phyloP scores from a whole-genome alignment of 2,888 invertebrate species.

The Pecten maximus region DNA sequence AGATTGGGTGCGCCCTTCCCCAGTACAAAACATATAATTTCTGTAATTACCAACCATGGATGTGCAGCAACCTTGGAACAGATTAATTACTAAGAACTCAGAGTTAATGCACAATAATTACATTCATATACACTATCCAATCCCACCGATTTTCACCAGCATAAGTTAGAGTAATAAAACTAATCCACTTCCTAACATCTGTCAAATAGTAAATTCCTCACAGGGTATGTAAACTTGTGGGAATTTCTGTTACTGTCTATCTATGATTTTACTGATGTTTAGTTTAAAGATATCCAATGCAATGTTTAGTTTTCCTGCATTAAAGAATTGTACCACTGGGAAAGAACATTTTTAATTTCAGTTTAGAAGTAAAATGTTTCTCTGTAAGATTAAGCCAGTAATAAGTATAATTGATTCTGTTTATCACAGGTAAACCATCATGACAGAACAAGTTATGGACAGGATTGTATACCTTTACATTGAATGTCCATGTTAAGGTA shows the following conservation, averaged over 20 bases:
- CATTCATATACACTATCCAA: conserved; percentile 33
- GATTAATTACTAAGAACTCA: conserved; percentile 21
- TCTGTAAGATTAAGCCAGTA: no score
- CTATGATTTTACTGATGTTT: not conserved
- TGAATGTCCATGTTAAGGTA: no score
- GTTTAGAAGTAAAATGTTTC: no score
- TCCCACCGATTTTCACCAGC: not conserved
- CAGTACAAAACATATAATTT: not conserved
- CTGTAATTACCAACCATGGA: not conserved
- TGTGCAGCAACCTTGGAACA: conserved; percentile 32
- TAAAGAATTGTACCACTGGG: not conserved
- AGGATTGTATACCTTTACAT: no score
- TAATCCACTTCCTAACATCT: not conserved
- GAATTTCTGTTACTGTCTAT: not conserved
- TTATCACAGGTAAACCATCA: no score
- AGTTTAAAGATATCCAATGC: not conserved
- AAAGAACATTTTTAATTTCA: no score
- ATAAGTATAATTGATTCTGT: no score
- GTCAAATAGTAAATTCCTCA: not conserved
- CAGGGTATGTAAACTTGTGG: not conserved
- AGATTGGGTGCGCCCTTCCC: not conserved
- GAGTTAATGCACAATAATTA: not conserved
- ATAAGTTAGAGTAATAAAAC: not conserved
- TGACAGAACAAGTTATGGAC: no score
- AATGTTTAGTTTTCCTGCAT: not conserved